Evolutionary conservation across 2,113 vertebrate species (phyloP).

Genomic region (Stictonetta naevosa): DNA sequence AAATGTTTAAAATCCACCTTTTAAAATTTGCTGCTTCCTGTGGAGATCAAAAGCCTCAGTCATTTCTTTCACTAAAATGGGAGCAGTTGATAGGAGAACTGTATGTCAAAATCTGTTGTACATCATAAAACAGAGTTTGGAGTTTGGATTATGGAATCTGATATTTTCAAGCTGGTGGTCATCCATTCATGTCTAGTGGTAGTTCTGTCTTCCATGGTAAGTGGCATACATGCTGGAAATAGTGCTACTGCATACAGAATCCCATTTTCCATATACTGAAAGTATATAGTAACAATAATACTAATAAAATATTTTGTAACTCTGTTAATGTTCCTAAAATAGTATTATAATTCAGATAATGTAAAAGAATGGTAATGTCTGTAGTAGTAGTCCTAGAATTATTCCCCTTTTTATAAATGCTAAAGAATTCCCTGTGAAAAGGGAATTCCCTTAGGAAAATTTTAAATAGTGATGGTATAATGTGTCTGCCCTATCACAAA

Average conservation of each 20-base stretch:
- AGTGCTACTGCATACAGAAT: background rate
- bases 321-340: background rate
- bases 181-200: background rate
- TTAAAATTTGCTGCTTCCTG: background rate
- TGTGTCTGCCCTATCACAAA: background rate
- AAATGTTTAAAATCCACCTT: background rate
- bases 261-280: background rate
- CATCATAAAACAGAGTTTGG: fast-evolving
- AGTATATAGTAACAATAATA: background rate
- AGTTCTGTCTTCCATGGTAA: background rate
- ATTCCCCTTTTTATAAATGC: background rate
- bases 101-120: background rate
- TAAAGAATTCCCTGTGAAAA: background rate
- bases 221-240: background rate
- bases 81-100: background rate
- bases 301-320: background rate
- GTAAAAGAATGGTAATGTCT: background rate
- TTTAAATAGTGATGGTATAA: background rate
- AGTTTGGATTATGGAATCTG: background rate
- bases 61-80: background rate
- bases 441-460: background rate
- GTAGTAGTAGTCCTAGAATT: background rate
- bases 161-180: background rate
- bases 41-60: background rate
- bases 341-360: background rate